Base-by-base conservation (phyloP, 2,113 vertebrate genomes). In the Pelobates fuscus region DNA sequence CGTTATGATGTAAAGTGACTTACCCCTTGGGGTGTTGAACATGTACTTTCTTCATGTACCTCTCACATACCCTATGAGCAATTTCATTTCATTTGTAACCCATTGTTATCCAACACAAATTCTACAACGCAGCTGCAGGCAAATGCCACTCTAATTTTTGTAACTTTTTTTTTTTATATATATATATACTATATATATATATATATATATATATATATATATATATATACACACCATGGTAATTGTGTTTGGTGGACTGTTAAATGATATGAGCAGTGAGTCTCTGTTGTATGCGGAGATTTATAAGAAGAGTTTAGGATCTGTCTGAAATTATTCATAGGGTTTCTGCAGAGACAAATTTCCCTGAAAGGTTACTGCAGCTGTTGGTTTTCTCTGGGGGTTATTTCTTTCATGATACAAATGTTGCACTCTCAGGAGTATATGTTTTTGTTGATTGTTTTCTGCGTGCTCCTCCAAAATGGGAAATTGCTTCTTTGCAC, bases 321-420 rank as follows among this genome's bases (percentile, higher is more conserved):
- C 24, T 52, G 6, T 52, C 37, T 62, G 58, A 71, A 71, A 49
- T 71, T 71, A 71, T 62, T 71, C 70, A 71, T 71, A 62, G 70
- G 70, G 58, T 71, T 62, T 71, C 58, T 8, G 41, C 41, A 62
- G n/a, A 71, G 70, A 62, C 70, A 71, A 46, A 64, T 73, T 72
- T 64, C 62, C 20, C 27, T 64, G 70, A 73, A 73, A 73, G 70
- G 70, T 73, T 64, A 73, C 60, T 14, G 46, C 70, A 73, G 70
- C 61, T 73, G 60, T 73, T 23, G 20, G 17, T 2, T 23, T 18
- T 64, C 70, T 54, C 70, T 17, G 20, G 70, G 32, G 70, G 30
- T 20, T 15, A 44, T 55, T 37, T 17, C 26, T 24, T 64, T 25
- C 57, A 27, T 60, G 57, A 15, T 60, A 21, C 57, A 30, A 41